Percentiles rank a stretch among this genome's conserved stretches.
Evolutionary conservation across 1,140 invertebrate genomes (phyloP).

Genomic region (Oppia nitens): DNA sequence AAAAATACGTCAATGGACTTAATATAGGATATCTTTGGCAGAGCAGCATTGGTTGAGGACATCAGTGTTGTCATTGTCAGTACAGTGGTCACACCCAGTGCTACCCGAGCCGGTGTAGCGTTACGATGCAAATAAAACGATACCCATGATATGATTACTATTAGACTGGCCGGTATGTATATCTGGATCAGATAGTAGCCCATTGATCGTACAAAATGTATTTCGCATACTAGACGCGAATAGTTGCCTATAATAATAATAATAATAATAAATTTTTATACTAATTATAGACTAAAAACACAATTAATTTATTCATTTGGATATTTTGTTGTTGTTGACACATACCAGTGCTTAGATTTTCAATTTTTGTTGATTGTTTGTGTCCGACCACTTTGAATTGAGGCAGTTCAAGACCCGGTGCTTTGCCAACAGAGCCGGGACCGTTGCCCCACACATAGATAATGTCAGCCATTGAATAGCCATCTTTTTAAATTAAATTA

Average conservation of each 20-base stretch:
- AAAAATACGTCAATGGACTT: constrained; percentile 80
- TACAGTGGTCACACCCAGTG: constrained; percentile 54
- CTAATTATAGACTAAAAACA: not conserved
- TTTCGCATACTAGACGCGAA: constrained; percentile 88
- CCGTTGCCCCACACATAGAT: constrained; percentile 37
- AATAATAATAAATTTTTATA: not conserved
- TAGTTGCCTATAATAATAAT: constrained; percentile 62
- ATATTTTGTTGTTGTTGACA: too few species aligned
- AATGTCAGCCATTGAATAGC: constrained; percentile 92
- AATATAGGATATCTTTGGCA: constrained; percentile 34
- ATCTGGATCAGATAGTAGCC: constrained; percentile 99
- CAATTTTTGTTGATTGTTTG: constrained; percentile 50
- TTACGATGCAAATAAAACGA: constrained; percentile 87
- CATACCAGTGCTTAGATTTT: constrained; percentile 76
- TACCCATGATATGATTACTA: constrained; percentile 98
- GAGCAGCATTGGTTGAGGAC: constrained; percentile 33
- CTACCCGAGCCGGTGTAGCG: constrained; percentile 87
- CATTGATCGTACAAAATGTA: constrained; percentile 93
- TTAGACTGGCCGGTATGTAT: constrained; percentile 94
- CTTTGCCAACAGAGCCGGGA: constrained; percentile 73
- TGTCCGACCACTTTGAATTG: constrained; percentile 57
- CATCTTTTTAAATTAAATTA: too few species aligned
- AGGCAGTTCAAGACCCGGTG: constrained; percentile 76
- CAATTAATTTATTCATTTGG: not conserved
- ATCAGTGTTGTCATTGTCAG: constrained; percentile 36